Conservation (phyloP, 2,888 invertebrate genomes). For the Phrixothrix hirtus region DNA sequence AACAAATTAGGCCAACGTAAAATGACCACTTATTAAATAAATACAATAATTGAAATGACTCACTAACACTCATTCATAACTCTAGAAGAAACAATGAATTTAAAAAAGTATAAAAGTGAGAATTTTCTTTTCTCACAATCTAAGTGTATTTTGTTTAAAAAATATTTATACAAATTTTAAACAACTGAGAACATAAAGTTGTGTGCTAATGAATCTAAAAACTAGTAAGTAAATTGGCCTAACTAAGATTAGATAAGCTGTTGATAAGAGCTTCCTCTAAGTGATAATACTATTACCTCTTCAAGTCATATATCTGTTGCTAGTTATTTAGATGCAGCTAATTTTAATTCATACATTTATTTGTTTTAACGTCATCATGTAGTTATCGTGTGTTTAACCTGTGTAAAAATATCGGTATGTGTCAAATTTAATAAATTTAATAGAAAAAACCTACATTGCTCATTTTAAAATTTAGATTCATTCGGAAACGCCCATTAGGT, state of each 20-base stretch:
- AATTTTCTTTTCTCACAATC: conserved; percentile 3
- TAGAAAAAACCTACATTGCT: not conserved
- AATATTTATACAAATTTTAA: not conserved
- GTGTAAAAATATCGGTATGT: conserved; percentile 7
- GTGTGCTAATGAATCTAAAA: conserved; percentile 6
- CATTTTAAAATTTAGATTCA: not conserved
- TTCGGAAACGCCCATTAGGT: conserved; percentile 15
- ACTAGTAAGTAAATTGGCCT: conserved; percentile 25
- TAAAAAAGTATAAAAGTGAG: conserved; percentile 9
- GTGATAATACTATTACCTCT: conserved; percentile 29
- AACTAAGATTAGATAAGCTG: conserved; percentile 27
- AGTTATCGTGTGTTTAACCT: conserved; percentile 6
- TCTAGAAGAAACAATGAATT: conserved; percentile 7
- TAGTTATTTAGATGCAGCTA: conserved; percentile 20
- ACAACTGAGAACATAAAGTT: conserved; percentile 1
- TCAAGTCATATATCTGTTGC: conserved; percentile 25
- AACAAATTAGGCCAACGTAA: conserved; percentile 15
- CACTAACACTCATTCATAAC: conserved; percentile 18
- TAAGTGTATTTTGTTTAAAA: conserved; percentile 2
- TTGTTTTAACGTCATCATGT: conserved; percentile 12
- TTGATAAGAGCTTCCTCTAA: conserved; percentile 29
- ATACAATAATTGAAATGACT: conserved; percentile 28
- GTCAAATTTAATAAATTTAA: not conserved
- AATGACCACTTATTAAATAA: conserved; percentile 27
- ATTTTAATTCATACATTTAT: conserved; percentile 3